phyloP scores from a whole-genome alignment of 2,113 vertebrate genomes.

The Pedetes capensis region DNA sequence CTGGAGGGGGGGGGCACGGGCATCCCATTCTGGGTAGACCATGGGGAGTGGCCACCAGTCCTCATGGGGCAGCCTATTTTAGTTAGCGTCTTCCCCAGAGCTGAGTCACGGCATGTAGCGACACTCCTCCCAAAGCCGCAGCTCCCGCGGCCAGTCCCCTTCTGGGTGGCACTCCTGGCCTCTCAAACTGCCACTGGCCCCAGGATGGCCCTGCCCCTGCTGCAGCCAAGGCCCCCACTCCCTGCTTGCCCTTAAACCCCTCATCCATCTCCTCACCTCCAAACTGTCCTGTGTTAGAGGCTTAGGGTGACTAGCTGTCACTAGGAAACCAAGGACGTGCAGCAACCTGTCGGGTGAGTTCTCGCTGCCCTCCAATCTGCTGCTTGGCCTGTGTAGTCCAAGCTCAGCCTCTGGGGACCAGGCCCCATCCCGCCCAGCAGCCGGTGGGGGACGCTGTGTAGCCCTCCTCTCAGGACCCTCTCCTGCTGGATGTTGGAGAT shows the following conservation, averaged over 20 bases:
- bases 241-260: background rate
- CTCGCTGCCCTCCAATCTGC: background rate
- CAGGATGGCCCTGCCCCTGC: background rate
- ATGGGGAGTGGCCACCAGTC: background rate
- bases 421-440: background rate
- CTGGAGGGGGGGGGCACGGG: background rate
- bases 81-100: slow-evolving; percentile 53
- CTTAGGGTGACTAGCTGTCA: background rate
- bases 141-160: background rate
- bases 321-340: background rate
- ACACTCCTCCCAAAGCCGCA: background rate
- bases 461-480: background rate
- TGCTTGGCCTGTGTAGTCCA: background rate
- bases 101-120: slow-evolving; percentile 43
- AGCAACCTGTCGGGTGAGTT: background rate
- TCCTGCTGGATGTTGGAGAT: background rate
- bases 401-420: background rate
- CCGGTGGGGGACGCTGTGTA: too few species aligned
- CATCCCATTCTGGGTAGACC: background rate
- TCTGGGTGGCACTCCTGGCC: background rate
- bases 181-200: background rate
- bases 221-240: too few species aligned
- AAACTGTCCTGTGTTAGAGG: background rate
- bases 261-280: background rate
- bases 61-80: background rate